phyloP scores from a whole-genome alignment of 2,797 vertebrate genomes.

The Coranthus polyacanthus region DNA sequence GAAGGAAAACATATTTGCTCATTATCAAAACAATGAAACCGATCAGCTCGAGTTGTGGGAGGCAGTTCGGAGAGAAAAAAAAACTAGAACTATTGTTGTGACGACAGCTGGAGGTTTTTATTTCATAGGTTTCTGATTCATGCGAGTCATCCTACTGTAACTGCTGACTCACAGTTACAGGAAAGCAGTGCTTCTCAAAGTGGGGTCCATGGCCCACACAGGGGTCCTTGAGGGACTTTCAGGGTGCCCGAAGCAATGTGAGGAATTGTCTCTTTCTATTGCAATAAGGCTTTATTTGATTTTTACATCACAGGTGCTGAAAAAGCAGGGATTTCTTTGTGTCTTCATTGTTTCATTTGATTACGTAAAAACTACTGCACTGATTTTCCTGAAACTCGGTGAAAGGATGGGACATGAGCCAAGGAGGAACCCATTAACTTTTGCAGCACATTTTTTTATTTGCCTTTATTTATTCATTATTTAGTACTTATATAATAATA shows the following conservation, averaged over 20 bases:
- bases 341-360: too few species aligned
- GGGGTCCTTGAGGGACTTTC: neutral
- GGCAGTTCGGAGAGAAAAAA: neutral
- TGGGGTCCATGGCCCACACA: neutral
- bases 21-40: slow-evolving; percentile 59
- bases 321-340: neutral
- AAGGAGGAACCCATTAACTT: too few species aligned
- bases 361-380: too few species aligned
- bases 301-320: neutral
- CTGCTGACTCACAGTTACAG: slow-evolving; percentile 64
- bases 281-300: neutral
- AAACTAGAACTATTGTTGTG: slow-evolving; percentile 27
- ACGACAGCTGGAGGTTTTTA: slow-evolving; percentile 34
- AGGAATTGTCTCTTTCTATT: neutral
- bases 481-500: too few species aligned
- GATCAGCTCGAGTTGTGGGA: slow-evolving; percentile 12
- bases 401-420: too few species aligned
- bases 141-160: slow-evolving; percentile 11
- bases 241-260: neutral
- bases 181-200: slow-evolving; percentile 28
- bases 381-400: too few species aligned
- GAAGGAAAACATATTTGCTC: slow-evolving; percentile 65
- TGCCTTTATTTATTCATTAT: too few species aligned
- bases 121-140: slow-evolving; percentile 49
- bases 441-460: too few species aligned